Evolutionary conservation across 2,797 vertebrate species (phyloP), one percentile per base, ranked within the genome.

Genomic region (Enteromius trimaculatus): DNA sequence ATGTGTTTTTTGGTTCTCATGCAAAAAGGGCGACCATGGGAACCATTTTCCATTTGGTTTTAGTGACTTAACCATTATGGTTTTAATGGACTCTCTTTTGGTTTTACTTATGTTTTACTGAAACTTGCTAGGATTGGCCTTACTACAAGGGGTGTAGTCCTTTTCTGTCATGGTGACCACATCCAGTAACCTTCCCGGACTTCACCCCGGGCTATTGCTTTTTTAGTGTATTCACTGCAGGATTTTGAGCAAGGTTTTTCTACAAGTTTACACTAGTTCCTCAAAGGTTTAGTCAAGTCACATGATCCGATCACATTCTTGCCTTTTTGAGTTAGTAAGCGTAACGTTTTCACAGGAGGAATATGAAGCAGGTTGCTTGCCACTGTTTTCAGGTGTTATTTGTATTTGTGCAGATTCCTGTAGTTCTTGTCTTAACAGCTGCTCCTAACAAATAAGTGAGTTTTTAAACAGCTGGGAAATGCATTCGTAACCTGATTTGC

Each of bases 191-290:
- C 58, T 49, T 81, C 39, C 47, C 31, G 55, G 19, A 34, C 8
- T 16, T 81, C 21, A 49, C 79, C 79, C 58, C 44, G 9, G 80
- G 80, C 44, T 82, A 39, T 55, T 65, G n/a, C 71, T 76, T 75
- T 66, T 66, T 26, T 69, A 47, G 47, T 26, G 13, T 31, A 31
- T 78, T 71, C 70, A 66, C 58, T 51, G 69, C 58, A 26, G 31
- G 58, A 74, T 75, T 81, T 75, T 16, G 71, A 53, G 34, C 66
- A 29, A 53, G 29, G 14, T 13, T 34, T 39, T 31, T 55, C 9
- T 68, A 7, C 84, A 86, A 66, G 84, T 78, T 65, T 53, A 23
- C 31, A 82, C 84, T 58, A 74, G 80, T 79, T 76, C 49, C 76
- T 60, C 23, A 29, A 16, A 26, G 16, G 26, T 44, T 81, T 55